Percentiles rank a stretch among this genome's conserved stretches.
Evolutionary conservation across 1,140 invertebrate species (phyloP).

Genomic region (Ips nitidus): DNA sequence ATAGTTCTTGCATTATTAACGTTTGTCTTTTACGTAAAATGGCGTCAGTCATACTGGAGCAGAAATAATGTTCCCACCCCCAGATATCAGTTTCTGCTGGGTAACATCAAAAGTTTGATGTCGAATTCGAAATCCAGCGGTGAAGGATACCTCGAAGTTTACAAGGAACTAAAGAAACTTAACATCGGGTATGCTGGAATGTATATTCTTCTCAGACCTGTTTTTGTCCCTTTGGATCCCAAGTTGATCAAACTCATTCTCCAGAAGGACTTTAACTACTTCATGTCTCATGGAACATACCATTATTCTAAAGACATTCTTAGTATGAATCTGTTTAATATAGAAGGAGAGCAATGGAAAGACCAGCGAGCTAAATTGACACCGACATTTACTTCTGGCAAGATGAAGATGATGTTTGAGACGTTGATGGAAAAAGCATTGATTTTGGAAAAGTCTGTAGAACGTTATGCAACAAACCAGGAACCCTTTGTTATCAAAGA

Average conservation of each 20-base stretch:
- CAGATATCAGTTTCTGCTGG: background rate
- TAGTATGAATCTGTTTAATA: slow-evolving; percentile 52
- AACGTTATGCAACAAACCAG: slow-evolving; percentile 33
- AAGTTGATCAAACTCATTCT: slow-evolving; percentile 55
- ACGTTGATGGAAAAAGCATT: slow-evolving; percentile 33
- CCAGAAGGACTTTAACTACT: slow-evolving; percentile 56
- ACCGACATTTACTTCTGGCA: slow-evolving; percentile 54
- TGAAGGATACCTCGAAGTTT: background rate
- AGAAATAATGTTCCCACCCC: background rate
- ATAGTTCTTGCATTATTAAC: too few species aligned
- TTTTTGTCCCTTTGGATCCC: slow-evolving; percentile 50
- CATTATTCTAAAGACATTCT: slow-evolving; percentile 49
- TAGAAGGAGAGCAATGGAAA: slow-evolving; percentile 55
- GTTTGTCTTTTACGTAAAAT: background rate
- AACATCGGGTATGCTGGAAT: slow-evolving; percentile 23
- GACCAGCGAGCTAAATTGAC: slow-evolving; percentile 51
- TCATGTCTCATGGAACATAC: slow-evolving; percentile 53
- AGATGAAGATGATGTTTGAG: slow-evolving; percentile 55
- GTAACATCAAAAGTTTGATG: background rate
- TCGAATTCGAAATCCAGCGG: background rate
- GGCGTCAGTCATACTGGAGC: background rate
- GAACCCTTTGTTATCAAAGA: slow-evolving; percentile 25
- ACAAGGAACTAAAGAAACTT: background rate
- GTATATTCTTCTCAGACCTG: slow-evolving; percentile 22
- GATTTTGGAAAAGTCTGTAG: slow-evolving; percentile 51